Percentiles rank a stretch among this genome's conserved stretches.
These are phyloP conservation scores for Hyperoodon ampullatus DNA, from an alignment of 2,113 vertebrate genomes.

Conservation along the genomic window DNA sequence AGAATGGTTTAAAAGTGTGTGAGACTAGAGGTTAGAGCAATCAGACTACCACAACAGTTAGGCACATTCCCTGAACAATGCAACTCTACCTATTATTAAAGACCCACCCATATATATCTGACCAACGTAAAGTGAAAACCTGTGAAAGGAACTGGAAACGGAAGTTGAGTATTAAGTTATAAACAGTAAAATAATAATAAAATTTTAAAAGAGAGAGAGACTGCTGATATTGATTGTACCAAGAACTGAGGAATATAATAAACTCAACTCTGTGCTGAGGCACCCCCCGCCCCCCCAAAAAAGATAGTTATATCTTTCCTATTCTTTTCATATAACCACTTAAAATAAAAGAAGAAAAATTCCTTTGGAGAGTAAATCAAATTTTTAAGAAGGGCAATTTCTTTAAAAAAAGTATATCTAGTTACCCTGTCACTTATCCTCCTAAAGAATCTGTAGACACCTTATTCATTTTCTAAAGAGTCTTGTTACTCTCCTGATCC, in stretches of 20 bases:
- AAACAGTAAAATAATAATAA: background rate
- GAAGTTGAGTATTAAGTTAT: background rate
- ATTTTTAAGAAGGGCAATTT: background rate
- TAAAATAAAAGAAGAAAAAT: constrained; percentile 21
- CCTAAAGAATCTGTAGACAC: background rate
- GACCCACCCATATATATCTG: background rate
- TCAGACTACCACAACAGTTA: background rate
- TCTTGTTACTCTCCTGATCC: background rate
- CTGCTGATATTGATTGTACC: background rate
- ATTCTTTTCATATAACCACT: background rate
- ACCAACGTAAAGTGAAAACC: background rate
- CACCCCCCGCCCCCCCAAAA: background rate
- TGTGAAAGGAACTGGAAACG: background rate
- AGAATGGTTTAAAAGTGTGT: background rate
- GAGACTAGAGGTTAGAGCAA: background rate
- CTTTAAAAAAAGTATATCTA: background rate
- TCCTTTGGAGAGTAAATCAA: background rate
- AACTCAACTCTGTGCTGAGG: background rate
- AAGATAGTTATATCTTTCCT: background rate
- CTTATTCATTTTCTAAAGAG: constrained; percentile 7
- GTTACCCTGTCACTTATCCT: background rate
- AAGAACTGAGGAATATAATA: background rate
- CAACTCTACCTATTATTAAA: background rate
- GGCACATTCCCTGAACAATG: background rate
- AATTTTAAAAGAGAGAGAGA: constrained; percentile 18